Conservation (phyloP, 2,797 vertebrate genomes). For the Chaenodraco wilsoni region DNA sequence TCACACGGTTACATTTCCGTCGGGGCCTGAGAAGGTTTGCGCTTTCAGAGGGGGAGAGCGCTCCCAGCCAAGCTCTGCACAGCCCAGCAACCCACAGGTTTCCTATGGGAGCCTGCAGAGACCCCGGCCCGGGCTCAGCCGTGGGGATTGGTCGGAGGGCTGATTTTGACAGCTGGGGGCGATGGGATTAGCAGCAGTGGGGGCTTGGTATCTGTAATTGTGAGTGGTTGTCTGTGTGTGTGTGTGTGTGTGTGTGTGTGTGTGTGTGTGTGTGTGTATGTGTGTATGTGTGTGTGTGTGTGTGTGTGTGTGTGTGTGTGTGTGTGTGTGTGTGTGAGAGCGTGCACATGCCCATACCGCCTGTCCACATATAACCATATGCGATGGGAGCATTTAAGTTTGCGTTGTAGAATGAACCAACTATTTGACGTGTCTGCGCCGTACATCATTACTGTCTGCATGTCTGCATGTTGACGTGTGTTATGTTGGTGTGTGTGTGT, state of each 20-base stretch:
- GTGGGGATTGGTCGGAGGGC: conserved; percentile 58
- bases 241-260: no score
- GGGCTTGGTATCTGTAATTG: conserved; percentile 65
- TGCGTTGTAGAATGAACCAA: conserved; percentile 36
- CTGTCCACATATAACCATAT: conserved; percentile 61
- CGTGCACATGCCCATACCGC: conserved; percentile 34
- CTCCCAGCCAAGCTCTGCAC: conserved; percentile 30
- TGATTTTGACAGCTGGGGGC: conserved; percentile 77
- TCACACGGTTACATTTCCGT: conserved; percentile 20
- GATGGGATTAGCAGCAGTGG: conserved; percentile 72
- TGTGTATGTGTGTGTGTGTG: conserved; percentile 21
- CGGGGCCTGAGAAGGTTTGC: conserved; percentile 10
- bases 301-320: conserved; percentile 12
- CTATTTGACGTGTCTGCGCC: conserved; percentile 7
- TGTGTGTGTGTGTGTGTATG: no score
- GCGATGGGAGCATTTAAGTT: conserved; percentile 58
- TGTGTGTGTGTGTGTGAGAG: background rate
- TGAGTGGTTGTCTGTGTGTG: conserved; percentile 28
- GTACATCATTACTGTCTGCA: conserved; percentile 20
- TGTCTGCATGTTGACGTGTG: conserved; percentile 7
- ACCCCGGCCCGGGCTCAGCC: conserved; percentile 30
- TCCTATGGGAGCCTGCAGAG: conserved; percentile 53
- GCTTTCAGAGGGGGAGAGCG: conserved; percentile 22
- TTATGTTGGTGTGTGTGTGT: background rate
- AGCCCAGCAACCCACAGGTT: conserved; percentile 61